Evolutionary conservation across 2,888 invertebrate species (phyloP).

Genomic region (Drepana falcataria): DNA sequence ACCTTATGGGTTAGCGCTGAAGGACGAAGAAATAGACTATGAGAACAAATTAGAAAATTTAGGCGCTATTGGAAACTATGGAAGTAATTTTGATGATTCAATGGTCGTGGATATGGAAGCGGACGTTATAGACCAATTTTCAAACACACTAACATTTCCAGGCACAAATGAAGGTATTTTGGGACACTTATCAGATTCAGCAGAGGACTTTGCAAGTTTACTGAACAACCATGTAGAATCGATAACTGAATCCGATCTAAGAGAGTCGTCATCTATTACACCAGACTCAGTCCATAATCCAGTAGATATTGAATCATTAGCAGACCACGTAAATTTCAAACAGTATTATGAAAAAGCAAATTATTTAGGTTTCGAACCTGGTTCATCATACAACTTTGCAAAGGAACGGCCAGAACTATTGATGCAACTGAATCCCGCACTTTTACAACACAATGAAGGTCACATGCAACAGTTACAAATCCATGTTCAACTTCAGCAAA

Average conservation of each 20-base stretch:
- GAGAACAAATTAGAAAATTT: conserved; percentile 87
- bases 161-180: conserved; percentile 87
- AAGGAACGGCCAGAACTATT: conserved; percentile 81
- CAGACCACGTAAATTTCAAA: conserved; percentile 85
- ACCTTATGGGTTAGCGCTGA: conserved; percentile 87
- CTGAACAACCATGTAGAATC: conserved; percentile 86
- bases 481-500: conserved; percentile 84
- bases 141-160: conserved; percentile 88
- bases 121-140: conserved; percentile 88
- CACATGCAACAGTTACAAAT: conserved; percentile 83
- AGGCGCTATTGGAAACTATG: conserved; percentile 78
- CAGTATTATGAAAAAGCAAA: conserved; percentile 75
- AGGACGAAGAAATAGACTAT: conserved; percentile 90
- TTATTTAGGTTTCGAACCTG: conserved; percentile 69
- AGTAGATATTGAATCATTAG: conserved; percentile 85
- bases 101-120: conserved; percentile 92
- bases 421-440: conserved; percentile 78
- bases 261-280: conserved; percentile 85
- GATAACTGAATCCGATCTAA: conserved; percentile 81
- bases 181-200: conserved; percentile 88
- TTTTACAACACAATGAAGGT: conserved; percentile 75
- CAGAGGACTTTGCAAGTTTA: conserved; percentile 87
- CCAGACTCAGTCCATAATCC: conserved; percentile 82
- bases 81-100: conserved; percentile 85
- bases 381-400: conserved; percentile 78